These are phyloP conservation scores for Trissonchulus latispiculum DNA, from an alignment of 2,888 invertebrate genomes.

Conservation along the genomic window DNA sequence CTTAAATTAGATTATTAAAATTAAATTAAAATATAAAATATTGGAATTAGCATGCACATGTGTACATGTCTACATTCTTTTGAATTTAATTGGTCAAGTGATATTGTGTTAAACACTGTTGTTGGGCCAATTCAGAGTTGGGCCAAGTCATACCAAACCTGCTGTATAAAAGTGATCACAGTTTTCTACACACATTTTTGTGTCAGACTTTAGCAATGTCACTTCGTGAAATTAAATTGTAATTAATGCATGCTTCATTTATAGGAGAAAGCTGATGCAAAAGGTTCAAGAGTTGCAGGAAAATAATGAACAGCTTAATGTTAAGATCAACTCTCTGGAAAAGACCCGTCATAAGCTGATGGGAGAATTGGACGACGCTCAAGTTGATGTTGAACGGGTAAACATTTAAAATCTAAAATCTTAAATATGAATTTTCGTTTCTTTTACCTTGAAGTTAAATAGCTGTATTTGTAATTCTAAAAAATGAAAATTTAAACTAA, in stretches of 20 bases:
- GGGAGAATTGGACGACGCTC: constrained; percentile 90
- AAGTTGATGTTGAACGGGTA: constrained; percentile 81
- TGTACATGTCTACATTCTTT: neutral
- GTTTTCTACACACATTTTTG: no score
- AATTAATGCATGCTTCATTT: neutral
- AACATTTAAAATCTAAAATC: constrained; percentile 23
- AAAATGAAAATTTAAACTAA: neutral
- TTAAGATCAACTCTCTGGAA: constrained; percentile 89
- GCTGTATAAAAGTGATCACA: no score
- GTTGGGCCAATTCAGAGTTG: no score
- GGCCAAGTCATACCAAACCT: no score
- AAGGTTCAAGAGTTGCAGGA: constrained; percentile 93
- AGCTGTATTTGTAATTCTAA: neutral
- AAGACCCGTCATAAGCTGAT: constrained; percentile 93
- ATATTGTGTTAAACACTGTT: no score
- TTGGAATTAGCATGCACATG: neutral
- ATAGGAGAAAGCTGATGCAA: constrained; percentile 58
- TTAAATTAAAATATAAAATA: neutral
- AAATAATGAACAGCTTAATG: constrained; percentile 91
- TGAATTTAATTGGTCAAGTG: no score
- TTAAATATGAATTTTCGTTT: no score
- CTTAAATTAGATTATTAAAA: no score
- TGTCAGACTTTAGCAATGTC: no score
- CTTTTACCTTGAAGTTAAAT: constrained; percentile 45
- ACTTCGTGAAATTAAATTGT: neutral